Percentiles rank a stretch among this genome's conserved stretches.
Evolutionary conservation across 2,797 vertebrate genomes (phyloP).

Genomic region (Pelodytes ibericus): DNA sequence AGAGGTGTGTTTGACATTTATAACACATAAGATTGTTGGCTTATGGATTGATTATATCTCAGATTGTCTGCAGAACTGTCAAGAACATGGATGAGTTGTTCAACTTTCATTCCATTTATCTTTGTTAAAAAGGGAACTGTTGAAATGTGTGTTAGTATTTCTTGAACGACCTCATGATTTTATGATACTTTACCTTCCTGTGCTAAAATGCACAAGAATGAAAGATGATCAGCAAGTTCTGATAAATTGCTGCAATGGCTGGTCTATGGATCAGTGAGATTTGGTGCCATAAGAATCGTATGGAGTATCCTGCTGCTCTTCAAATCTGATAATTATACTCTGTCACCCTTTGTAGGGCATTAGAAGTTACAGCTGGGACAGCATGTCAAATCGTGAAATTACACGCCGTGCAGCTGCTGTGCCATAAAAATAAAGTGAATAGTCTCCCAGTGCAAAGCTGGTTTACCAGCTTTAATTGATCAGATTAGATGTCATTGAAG

Average conservation of each 20-base stretch:
- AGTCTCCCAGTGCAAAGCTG: slow-evolving; percentile 2
- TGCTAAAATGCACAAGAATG: background rate
- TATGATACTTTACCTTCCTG: background rate
- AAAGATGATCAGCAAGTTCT: background rate
- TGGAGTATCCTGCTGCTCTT: background rate
- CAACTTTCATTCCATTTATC: background rate
- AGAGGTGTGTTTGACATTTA: background rate
- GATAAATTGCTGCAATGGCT: background rate
- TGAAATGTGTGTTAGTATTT: background rate
- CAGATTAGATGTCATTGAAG: slow-evolving; percentile 18
- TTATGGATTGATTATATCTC: background rate
- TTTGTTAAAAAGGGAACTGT: background rate
- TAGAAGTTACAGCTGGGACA: slow-evolving; percentile 24
- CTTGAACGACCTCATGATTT: background rate
- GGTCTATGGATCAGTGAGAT: slow-evolving; percentile 12
- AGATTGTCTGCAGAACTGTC: background rate
- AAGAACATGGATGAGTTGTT: background rate
- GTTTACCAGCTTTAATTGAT: slow-evolving; percentile 14
- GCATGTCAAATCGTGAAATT: slow-evolving; percentile 23
- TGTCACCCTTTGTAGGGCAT: slow-evolving; percentile 14
- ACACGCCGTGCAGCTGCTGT: slow-evolving; percentile 17
- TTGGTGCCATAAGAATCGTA: background rate
- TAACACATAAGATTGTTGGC: background rate
- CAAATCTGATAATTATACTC: slow-evolving; percentile 25
- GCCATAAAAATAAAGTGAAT: slow-evolving; percentile 20